Conservation (phyloP, 2,888 invertebrate genomes). For the Scaptomyza tumidula region DNA sequence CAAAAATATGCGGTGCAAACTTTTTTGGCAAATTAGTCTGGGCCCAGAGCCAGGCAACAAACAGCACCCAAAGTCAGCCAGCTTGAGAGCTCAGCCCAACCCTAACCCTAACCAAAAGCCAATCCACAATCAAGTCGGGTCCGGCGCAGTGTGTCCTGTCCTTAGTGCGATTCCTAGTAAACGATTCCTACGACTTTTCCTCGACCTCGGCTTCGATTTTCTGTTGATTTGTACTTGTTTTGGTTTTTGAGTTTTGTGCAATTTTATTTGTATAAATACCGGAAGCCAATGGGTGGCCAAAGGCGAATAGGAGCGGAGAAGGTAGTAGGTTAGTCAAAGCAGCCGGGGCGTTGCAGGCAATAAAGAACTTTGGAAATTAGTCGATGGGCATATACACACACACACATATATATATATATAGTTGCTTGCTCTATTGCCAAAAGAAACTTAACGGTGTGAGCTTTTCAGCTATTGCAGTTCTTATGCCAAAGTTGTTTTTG, state of each 20-base stretch:
- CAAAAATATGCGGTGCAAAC: slow-evolving; percentile 80
- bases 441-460: slow-evolving; percentile 37
- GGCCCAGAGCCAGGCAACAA: slow-evolving; percentile 28
- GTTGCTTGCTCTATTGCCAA: slow-evolving; percentile 27
- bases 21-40: slow-evolving; percentile 83
- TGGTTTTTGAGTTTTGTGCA: slow-evolving; percentile 67
- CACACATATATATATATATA: not conserved
- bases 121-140: slow-evolving; percentile 31
- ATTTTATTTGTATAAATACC: slow-evolving; percentile 82
- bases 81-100: slow-evolving; percentile 8
- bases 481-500: slow-evolving; percentile 35
- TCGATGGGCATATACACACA: slow-evolving; percentile 55
- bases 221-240: slow-evolving; percentile 70
- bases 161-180: slow-evolving; percentile 28
- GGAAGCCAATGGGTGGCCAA: slow-evolving; percentile 67
- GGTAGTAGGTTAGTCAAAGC: slow-evolving; percentile 9
- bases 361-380: slow-evolving; percentile 79
- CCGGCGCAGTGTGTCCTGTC: slow-evolving; percentile 35
- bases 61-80: slow-evolving; percentile 1
- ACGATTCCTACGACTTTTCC: slow-evolving; percentile 47
- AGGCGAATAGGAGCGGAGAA: not conserved
- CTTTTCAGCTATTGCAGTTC: slow-evolving; percentile 49
- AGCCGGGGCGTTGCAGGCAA: slow-evolving; percentile 75
- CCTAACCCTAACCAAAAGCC: not conserved
- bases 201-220: slow-evolving; percentile 63